These are phyloP conservation scores for Papilio polytes DNA, from an alignment of 1,140 invertebrate species.

Conservation along the genomic window DNA sequence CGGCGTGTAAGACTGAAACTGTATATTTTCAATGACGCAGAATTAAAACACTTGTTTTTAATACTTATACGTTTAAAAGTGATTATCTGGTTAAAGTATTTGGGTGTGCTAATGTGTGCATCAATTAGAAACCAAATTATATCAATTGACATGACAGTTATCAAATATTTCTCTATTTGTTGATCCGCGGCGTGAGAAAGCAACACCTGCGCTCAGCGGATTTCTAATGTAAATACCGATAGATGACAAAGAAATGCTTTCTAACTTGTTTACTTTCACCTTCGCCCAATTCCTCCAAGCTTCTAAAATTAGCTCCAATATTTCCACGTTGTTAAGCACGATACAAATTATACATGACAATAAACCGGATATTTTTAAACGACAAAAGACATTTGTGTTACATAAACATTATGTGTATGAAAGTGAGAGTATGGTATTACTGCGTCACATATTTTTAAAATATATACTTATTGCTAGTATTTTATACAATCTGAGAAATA, in stretches of 20 bases:
- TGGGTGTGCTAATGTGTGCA: not conserved
- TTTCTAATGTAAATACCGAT: slow-evolving; percentile 80
- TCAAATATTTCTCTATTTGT: slow-evolving; percentile 43
- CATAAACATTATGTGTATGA: not conserved
- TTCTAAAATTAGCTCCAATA: slow-evolving; percentile 37
- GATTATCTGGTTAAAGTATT: not conserved
- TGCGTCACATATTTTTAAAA: not conserved
- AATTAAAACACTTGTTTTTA: not conserved
- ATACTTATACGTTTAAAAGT: not conserved
- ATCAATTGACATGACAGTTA: slow-evolving; percentile 33
- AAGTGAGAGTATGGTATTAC: not conserved
- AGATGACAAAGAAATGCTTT: slow-evolving; percentile 70
- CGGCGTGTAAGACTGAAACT: no score
- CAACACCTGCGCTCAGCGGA: slow-evolving; percentile 66
- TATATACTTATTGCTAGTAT: no score
- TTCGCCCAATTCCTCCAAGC: slow-evolving; percentile 53
- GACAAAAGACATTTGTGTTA: not conserved
- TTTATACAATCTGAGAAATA: no score
- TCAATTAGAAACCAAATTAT: slow-evolving; percentile 12
- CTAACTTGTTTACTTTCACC: slow-evolving; percentile 68
- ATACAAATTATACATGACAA: slow-evolving; percentile 2
- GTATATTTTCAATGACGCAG: no score
- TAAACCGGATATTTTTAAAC: not conserved
- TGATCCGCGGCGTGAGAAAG: slow-evolving; percentile 67
- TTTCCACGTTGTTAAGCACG: not conserved